Evolutionary conservation across 2,113 vertebrate genomes (phyloP).

Genomic region (Clarias batrachus): DNA sequence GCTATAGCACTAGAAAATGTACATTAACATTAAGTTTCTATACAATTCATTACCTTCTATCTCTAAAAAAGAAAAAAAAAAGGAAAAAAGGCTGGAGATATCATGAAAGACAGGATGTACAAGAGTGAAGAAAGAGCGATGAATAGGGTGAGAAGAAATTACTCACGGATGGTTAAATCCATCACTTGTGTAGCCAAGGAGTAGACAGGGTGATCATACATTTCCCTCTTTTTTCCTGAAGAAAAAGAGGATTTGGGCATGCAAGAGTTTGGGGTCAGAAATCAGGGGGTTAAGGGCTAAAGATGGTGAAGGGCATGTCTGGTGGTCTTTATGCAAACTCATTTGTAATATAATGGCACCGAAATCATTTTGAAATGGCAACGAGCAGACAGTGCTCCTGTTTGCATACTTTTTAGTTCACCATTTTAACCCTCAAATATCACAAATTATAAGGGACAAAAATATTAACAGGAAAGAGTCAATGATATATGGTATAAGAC

Average conservation of each 20-base stretch:
- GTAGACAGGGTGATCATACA: conserved; percentile 99
- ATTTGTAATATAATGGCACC: conserved; percentile 11
- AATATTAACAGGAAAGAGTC: conserved; percentile 22
- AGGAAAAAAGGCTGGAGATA: conserved; percentile 34
- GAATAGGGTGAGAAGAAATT: conserved; percentile 64
- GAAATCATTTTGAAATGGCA: not conserved
- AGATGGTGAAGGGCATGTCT: conserved; percentile 54
- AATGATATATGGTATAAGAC: conserved; percentile 34
- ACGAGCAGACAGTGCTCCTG: conserved; percentile 6
- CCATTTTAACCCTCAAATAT: conserved; percentile 37
- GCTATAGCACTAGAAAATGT: not conserved
- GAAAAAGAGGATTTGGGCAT: conserved; percentile 99
- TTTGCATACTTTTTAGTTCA: conserved; percentile 29
- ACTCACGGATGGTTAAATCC: conserved; percentile 99
- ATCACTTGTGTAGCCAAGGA: conserved; percentile 99
- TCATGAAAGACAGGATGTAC: conserved; percentile 71
- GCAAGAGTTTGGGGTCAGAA: conserved; percentile 99
- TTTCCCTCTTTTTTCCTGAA: conserved; percentile 99
- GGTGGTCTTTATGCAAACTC: conserved; percentile 25
- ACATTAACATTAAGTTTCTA: not conserved
- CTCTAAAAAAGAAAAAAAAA: conserved; percentile 61
- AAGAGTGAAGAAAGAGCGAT: conserved; percentile 62
- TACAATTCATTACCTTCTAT: not conserved
- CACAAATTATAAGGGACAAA: conserved; percentile 19
- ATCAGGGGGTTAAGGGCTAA: conserved; percentile 87